Conservation (phyloP, 2,113 vertebrate species). For the Actinemys pallida region DNA sequence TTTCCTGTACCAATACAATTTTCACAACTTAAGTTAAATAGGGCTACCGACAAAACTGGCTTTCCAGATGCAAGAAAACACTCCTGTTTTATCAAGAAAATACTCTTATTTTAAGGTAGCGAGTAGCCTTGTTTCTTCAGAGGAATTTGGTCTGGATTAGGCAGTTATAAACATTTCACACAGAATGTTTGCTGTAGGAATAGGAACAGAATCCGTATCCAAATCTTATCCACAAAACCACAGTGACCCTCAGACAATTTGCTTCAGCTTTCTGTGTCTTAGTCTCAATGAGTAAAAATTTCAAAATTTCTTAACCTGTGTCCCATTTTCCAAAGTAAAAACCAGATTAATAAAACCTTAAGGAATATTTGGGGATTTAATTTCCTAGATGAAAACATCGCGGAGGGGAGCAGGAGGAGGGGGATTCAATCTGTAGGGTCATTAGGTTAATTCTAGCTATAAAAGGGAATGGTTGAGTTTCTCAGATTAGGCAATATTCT, state of each 20-base stretch:
- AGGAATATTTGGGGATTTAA: neutral
- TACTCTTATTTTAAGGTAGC: too few relatives aligned
- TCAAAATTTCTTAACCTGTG: neutral
- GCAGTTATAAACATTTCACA: neutral
- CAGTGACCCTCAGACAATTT: neutral
- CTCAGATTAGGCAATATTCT: neutral
- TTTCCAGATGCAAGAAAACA: neutral
- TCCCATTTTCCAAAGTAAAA: neutral
- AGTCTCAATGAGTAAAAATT: neutral
- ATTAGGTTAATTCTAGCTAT: neutral
- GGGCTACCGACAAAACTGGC: neutral
- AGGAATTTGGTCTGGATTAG: neutral
- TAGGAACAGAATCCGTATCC: neutral
- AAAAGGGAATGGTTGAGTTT: neutral
- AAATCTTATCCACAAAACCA: neutral
- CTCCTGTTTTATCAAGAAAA: neutral
- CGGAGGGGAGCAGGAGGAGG: too few relatives aligned
- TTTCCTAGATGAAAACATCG: neutral
- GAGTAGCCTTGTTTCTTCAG: neutral
- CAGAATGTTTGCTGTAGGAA: neutral
- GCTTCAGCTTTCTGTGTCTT: neutral
- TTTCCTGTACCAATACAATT: neutral
- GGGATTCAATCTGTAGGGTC: too few relatives aligned
- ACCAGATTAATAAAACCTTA: neutral
- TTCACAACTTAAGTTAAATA: neutral